Base-by-base conservation (phyloP, 53 echinoderm and acorn worm genomes). In the Crossaster papposus region DNA sequence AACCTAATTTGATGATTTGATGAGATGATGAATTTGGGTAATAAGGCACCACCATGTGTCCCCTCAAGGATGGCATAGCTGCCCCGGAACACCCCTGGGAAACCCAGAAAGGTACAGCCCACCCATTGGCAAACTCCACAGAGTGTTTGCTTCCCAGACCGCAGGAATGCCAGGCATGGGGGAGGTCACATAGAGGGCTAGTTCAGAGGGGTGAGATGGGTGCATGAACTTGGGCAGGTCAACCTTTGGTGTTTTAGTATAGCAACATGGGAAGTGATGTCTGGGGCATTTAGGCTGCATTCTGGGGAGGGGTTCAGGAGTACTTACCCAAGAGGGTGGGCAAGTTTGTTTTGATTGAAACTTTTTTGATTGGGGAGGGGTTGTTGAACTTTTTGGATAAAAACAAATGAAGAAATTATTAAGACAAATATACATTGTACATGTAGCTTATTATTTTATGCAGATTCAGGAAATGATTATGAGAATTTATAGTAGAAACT, bases 81-180 rank as follows among this genome's bases (percentile, higher is more conserved):
- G 36, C 76, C 62, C 34, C 24, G 87, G 75, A 87, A 87, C 75
- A 87, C 87, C 87, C 76, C 87, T 87, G 87, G 87, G 87, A 87
- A 54, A 23, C 51, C 14, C n/a, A 29, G 36, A 87, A 87, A 87
- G 87, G 76, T 87, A 76, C 77, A 87, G 87, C 87, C 87, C 87
- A 87, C 87, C 87, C 87, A 87, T 87, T 32, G 87, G 87, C 77
- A 76, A 87, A 63, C 87, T 77, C 76, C 87, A 87, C 77, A 87
- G 87, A 77, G 87, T 87, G 87, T 87, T 77, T 87, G 87, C 75
- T 87, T 87, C 87, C 85, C 76, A 87, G 87, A 87, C 87, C 87
- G 36, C 87, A 87, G 76, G 87, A 87, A 87, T 87, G 75, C 28
- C 77, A 87, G 87, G 87, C 75, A 87, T 87, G 87, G 87, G 75